Base-by-base conservation (phyloP, 2,113 vertebrate genomes). In the Phainopepla nitens region DNA sequence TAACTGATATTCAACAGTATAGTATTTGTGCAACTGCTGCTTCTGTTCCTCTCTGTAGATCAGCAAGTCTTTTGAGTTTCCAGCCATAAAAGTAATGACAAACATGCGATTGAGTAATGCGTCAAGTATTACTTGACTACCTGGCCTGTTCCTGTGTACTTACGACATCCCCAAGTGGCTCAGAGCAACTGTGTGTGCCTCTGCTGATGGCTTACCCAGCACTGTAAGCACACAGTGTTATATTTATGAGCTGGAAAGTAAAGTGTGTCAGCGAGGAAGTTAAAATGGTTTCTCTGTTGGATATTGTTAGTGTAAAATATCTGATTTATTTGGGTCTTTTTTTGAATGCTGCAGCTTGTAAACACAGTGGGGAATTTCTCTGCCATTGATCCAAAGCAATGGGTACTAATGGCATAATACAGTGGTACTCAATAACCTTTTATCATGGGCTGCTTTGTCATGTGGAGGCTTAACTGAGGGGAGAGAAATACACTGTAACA, bases 361-460 rank as follows among this genome's bases (percentile, higher is more conserved):
- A 98, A 93, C 91, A 94, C 93, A 96, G 69, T 64, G 54, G 76
- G 71, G 77, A 95, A 95, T 97, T 95, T 97, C 66, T 95, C 87
- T 90, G 73, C 81, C 95, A 95, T 96, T 97, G 96, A 97, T 97
- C 88, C 91, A 91, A 96, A 97, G 91, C 85, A 96, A 86, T 96
- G 85, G 75, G 66, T 97, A 93, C 90, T 97, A 96, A 97, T 94
- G 92, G 84, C 56, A 45, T 94, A 96, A 96, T 97, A 83, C 72
- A 66, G 60, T 95, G 71, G 45, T 95, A 83, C 83, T 96, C 90
- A 82, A 89, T 93, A 96, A 94, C 84, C 91, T 94, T 96, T 94
- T 94, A 96, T 93, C 94, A 95, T 78, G 28, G 70, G 44, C 77
- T 96, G 82, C 86, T 97, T 97, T 93, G 84, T 94, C 89, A 73